Conservation (phyloP, 2,888 invertebrate genomes). For the Andrena hattorfiana region DNA sequence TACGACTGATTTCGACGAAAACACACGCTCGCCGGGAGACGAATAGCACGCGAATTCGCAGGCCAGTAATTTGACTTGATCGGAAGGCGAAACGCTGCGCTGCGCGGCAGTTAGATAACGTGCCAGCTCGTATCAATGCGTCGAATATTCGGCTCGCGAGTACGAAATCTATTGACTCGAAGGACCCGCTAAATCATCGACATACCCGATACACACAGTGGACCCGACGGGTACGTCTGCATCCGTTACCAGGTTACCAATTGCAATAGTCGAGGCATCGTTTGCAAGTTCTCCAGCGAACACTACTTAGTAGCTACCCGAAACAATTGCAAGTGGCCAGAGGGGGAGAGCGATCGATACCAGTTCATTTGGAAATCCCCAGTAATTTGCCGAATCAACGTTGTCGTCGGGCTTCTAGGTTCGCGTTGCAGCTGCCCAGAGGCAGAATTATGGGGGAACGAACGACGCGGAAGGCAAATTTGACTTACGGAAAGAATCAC, state of each 20-base stretch:
- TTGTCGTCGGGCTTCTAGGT: neutral
- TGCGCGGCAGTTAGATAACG: constrained; percentile 12
- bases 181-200: constrained; percentile 61
- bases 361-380: constrained; percentile 11
- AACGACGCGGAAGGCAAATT: constrained; percentile 7
- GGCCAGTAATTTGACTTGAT: constrained; percentile 72
- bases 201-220: constrained; percentile 14
- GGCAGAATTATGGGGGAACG: neutral
- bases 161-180: constrained; percentile 30
- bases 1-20: constrained; percentile 14
- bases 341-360: neutral
- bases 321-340: neutral
- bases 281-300: neutral
- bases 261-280: constrained; percentile 7
- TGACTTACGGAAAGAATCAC: constrained; percentile 20
- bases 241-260: constrained; percentile 36
- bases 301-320: neutral
- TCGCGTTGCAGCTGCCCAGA: neutral
- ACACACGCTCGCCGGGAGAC: neutral
- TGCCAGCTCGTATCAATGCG: neutral
- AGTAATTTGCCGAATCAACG: constrained; percentile 26
- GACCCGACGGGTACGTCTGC: constrained; percentile 13
- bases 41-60: neutral
- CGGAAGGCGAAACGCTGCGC: constrained; percentile 49
- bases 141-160: constrained; percentile 37